Evolutionary conservation across 2,113 vertebrate genomes (phyloP), one percentile per base, ranked within the genome.

Genomic region (Lasiurus borealis): DNA sequence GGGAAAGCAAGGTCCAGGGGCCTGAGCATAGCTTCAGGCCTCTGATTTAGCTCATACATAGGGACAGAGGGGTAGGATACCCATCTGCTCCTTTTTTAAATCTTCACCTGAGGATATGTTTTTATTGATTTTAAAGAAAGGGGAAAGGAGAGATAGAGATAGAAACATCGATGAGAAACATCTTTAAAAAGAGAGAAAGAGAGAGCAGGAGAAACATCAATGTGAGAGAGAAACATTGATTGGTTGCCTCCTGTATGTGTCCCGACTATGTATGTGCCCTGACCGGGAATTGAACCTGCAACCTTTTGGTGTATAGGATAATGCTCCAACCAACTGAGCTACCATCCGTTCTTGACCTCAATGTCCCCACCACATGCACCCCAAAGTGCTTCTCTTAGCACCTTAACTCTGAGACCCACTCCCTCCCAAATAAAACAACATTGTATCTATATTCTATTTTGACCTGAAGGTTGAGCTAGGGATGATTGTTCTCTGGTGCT

Each of bases 41-140:
- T 91, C 77, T 92, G 92, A 96, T 27, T 91, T 73, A 88, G 54
- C 64, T 93, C 54, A 78, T 77, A 84, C 27, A 83, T 16, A 64
- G 71, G 34, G 72, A 29, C 31, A 27, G 31, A 77, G 31, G 29
- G 16, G n/a, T 36, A 81, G 62, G 48, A 90, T 84, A 66, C 50
- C 75, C 13, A 78, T 31, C 15, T 88, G 16, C 73, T 91, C 48
- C 71, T 92, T n/a, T 31, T 66, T 66, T 66, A 7, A 66, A 68
- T 68, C 64, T 31, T 68, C 31, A n/a, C 64, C 64, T n/a, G 15
- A 68, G 31, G 64, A 64, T 31, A 66, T 16, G 13, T 66, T 66
- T 66, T 66, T 66, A 66, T 66, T 66, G 29, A 66, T 66, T 66
- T 31, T 16, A 68, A 31, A 66, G 27, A 14, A 66, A 68, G 64